Evolutionary conservation across 2,113 vertebrate species (phyloP), one percentile per base, ranked within the genome.

Genomic region (Prionailurus bengalensis): DNA sequence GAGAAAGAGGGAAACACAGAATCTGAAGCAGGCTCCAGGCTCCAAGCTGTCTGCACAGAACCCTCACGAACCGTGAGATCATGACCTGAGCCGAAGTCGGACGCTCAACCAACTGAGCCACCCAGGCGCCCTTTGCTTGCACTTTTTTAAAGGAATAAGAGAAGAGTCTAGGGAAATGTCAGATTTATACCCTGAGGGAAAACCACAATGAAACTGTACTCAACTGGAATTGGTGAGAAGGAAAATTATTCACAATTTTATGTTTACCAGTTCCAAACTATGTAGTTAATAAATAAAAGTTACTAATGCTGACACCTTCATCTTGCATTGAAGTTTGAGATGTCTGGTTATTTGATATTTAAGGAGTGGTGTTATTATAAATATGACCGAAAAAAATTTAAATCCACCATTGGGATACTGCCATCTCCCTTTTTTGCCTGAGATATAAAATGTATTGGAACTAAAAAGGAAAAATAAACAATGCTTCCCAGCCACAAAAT

Each of bases 341-440:
- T 96, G 94, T 97, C 78, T 97, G 42, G 4, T 73, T 97, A 92
- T 97, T 98, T 98, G 96, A 95, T 96, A 83, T 17, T 81, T 85
- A 97, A 98, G 96, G 87, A 88, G 97, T 90, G 85, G 9, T 97
- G 71, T 81, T 42, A 96, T 92, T 97, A 98, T 92, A 97, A 97
- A 97, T 96, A 97, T 79, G 92, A 45, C 25, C 15, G 42, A 94
- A 93, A 33, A 0, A 27, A 55, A 87, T 89, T 81, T 92, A 97
- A 98, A 88, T 76, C 42, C 13, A 87, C 68, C 29, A n/a, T 45
- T 63, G 70, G 81, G 19, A 16, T 97, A 51, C 48, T 97, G n/a
- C 68, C 85, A 79, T 81, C 70, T 58, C 61, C 82, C 45, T 39
- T 25, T 61, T 91, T 63, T 70, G 3, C 55, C 29, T 51, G 15